phyloP scores from a whole-genome alignment of 2,113 vertebrate genomes.

The Mungos mungo region DNA sequence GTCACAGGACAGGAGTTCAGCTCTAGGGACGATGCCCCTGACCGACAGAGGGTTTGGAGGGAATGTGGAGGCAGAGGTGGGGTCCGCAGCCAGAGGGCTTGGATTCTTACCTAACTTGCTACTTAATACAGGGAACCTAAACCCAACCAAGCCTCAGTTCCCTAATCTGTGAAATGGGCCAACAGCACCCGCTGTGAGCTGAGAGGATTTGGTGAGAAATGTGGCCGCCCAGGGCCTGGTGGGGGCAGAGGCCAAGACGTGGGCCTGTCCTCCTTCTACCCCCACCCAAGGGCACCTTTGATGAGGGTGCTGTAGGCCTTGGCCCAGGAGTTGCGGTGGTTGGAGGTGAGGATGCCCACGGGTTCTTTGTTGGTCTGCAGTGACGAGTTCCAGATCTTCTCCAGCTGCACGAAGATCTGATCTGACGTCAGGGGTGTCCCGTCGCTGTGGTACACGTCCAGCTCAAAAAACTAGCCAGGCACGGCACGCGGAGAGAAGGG shows the following conservation, averaged over 20 bases:
- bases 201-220: not conserved
- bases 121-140: not conserved
- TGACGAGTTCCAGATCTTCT: slow-evolving; percentile 99
- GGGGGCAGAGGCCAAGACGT: not conserved
- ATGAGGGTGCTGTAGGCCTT: slow-evolving; percentile 96
- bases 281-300: slow-evolving; percentile 86
- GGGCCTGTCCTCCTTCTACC: not conserved
- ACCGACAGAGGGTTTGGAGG: not conserved
- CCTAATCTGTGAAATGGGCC: not conserved
- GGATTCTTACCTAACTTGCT: not conserved
- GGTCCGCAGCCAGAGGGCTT: not conserved
- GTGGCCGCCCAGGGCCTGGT: not conserved
- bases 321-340: slow-evolving; percentile 98
- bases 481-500: not conserved
- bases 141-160: not conserved
- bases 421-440: slow-evolving; percentile 91
- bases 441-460: slow-evolving; percentile 96
- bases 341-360: slow-evolving; percentile 95
- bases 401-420: slow-evolving; percentile 95
- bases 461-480: slow-evolving; percentile 91
- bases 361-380: slow-evolving; percentile 98
- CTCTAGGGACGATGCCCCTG: not conserved
- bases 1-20: fast-evolving
- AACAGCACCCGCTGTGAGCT: fast-evolving
- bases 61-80: not conserved